Evolutionary conservation across 2,797 vertebrate species (phyloP), one percentile per base, ranked within the genome.

Genomic region (Hydrolagus colliei): DNA sequence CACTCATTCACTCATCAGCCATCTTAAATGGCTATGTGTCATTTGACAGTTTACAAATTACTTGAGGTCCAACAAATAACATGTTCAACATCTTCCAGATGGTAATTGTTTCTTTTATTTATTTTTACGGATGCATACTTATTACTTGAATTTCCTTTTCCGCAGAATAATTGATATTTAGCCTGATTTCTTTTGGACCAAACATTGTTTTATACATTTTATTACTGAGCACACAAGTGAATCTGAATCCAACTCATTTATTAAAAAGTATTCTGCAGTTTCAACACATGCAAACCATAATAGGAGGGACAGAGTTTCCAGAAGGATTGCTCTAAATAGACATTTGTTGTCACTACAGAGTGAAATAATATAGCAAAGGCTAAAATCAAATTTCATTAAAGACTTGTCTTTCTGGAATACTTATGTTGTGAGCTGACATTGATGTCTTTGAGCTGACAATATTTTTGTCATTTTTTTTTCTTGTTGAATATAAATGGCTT

Each of bases 21-120:
- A 27, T 27, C 27, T 27, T 27, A 27, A 27, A 27, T 27, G 27
- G 7, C 20, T 73, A 16, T 52, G 41, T 52, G 41, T 52, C 41
- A 52, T 52, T 52, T 52, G 41, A 52, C 3, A 74, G 73, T 74
- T 35, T 13, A 35, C 73, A 74, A 14, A 16, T 13, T 27, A 32
- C 27, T 74, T 35, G 73, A 13, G 7, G 35, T 13, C 32, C 73
- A 32, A 41, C 13, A 18, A 35, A 35, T 41, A 16, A 41, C 73
- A 41, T 35, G 41, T 52, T 74, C 18, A 74, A 74, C 32, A 35
- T 74, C 73, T 74, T 74, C 73, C 71, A 72, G 71, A 72, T 72
- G 18, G 71, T n/a, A 8, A 22, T 20, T 72, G 71, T n/a, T 9
- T 72, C 27, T 27, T 27, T 27, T 27, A 27, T 27, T 27, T 27